Evolutionary conservation across 2,797 vertebrate genomes (phyloP).

Genomic region (Natrix natrix): DNA sequence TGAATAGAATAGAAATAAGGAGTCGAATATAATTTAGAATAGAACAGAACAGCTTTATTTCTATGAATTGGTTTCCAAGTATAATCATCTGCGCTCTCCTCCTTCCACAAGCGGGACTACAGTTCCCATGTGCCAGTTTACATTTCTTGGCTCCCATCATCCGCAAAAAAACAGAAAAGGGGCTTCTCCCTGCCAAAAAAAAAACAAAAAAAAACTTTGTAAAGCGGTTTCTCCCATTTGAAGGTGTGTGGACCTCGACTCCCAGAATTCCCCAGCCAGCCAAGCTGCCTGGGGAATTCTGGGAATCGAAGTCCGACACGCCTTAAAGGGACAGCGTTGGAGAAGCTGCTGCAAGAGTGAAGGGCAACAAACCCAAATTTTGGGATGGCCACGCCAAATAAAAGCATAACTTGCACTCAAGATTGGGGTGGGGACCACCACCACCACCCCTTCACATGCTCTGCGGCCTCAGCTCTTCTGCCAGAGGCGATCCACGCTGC

Average conservation of each 20-base stretch:
- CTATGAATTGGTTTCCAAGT: background rate
- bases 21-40: no score
- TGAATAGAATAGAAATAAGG: no score
- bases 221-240: background rate
- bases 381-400: no score
- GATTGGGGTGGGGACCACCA: no score
- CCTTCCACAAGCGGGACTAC: background rate
- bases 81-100: background rate
- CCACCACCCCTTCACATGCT: no score
- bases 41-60: no score
- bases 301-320: background rate
- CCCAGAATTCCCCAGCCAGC: background rate
- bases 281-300: background rate
- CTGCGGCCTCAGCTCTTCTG: no score
- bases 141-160: background rate
- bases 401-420: no score
- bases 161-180: background rate
- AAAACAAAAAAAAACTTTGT: background rate
- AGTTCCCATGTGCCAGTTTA: background rate
- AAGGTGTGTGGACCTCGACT: background rate
- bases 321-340: background rate
- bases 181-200: background rate
- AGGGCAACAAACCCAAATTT: no score
- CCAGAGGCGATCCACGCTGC: no score
- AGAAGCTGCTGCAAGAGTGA: background rate